Base-by-base conservation (phyloP, 1,140 invertebrate species). In the Delia radicum region DNA sequence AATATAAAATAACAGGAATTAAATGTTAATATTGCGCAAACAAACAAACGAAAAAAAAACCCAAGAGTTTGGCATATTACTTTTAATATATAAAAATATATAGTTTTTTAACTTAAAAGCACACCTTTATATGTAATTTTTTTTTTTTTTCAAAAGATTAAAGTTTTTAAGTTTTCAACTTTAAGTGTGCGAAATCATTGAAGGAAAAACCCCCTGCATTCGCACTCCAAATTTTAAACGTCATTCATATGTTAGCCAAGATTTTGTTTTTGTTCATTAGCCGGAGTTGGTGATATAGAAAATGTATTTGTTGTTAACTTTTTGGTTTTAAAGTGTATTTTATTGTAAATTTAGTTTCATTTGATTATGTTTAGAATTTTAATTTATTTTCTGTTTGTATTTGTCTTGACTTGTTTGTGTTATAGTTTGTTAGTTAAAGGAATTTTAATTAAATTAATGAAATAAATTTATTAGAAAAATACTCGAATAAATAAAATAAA, bases 281-380 rank as follows among this genome's bases (percentile, higher is more conserved):
- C n/a, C n/a, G n/a, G n/a, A 2, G 46, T 18, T n/a, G 8, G n/a
- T 48, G 15, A n/a, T 48, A n/a, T n/a, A 48, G 46, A n/a, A 18
- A 48, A n/a, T 48, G 15, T 48, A 6, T 5, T 48, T 3, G 46
- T 48, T 2, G 15, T 48, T n/a, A 48, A 21, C 24, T 24, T 55
- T 21, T 55, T 21, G 5, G 24, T 55, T 55, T 55, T 55, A 18
- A 18, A 55, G 48, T 55, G 48, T 21, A 55, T 55, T 55, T 55
- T 55, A 55, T 21, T 55, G 48, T 55, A 55, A 55, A 55, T 55
- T n/a, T 55, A 21, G 18, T 55, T 24, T 18, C 48, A 55, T 55
- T 55, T 55, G 48, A 55, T 55, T 55, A 55, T 55, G 48, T 55
- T 55, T 55, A 55, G 48, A 55, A 55, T 55, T 55, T 55, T 55